Conservation (phyloP, 2,888 invertebrate species). For the Esperia sulphurella region DNA sequence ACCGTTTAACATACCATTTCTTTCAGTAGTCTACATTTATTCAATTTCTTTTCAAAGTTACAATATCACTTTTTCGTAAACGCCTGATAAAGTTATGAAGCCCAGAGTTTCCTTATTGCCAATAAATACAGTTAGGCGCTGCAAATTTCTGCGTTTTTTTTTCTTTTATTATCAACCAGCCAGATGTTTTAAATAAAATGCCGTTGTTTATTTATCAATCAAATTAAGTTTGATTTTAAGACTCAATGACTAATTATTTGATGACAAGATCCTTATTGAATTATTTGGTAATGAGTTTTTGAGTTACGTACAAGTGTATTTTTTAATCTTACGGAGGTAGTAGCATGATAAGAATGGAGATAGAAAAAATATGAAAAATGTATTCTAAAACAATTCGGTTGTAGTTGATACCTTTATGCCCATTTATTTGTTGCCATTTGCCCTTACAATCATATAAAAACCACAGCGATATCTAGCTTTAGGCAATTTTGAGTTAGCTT, state of each 20-base stretch:
- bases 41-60: not conserved
- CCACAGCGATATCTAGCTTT: not conserved
- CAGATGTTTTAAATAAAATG: not conserved
- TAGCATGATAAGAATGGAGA: too few relatives aligned
- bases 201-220: too few relatives aligned
- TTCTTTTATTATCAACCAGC: not conserved
- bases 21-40: not conserved
- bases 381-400: too few relatives aligned
- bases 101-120: slow-evolving; percentile 10
- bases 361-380: too few relatives aligned
- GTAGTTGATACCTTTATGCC: not conserved
- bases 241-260: too few relatives aligned
- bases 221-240: too few relatives aligned
- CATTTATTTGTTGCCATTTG: not conserved
- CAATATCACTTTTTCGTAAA: slow-evolving; percentile 2
- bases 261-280: too few relatives aligned
- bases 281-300: too few relatives aligned
- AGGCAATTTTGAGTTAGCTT: not conserved
- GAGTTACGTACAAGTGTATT: too few relatives aligned
- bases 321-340: too few relatives aligned
- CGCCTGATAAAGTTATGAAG: slow-evolving; percentile 12
- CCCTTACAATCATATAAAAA: not conserved
- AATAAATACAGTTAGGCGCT: slow-evolving; percentile 13
- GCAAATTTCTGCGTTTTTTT: not conserved
- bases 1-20: not conserved